A percentile compares a stretch with the other conserved stretches of the same genome.
Conservation (phyloP, 2,888 invertebrate genomes). For the Eupithecia vulgata region DNA sequence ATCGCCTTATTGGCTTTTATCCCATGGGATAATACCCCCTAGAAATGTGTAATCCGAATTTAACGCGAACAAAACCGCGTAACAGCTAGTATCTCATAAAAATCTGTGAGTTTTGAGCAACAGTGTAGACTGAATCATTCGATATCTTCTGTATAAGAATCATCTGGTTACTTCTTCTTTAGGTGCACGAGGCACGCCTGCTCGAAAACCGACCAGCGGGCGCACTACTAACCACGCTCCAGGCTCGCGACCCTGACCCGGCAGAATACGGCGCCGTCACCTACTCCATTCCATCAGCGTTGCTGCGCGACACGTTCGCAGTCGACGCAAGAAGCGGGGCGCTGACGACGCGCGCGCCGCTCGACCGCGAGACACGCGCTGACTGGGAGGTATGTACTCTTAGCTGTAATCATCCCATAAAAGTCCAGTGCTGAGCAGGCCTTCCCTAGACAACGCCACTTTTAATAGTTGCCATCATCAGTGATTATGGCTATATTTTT, state of each 20-base stretch:
- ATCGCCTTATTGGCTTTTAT: too few relatives aligned
- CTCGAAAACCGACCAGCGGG: slow-evolving; percentile 91
- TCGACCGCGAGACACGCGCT: slow-evolving; percentile 89
- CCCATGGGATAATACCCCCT: too few relatives aligned
- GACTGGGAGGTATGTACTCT: slow-evolving; percentile 59
- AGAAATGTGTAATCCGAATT: too few relatives aligned
- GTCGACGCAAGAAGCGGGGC: slow-evolving; percentile 89
- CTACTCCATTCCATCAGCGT: slow-evolving; percentile 91
- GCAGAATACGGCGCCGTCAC: slow-evolving; percentile 89
- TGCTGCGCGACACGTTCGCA: slow-evolving; percentile 88
- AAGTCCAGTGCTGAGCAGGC: too few relatives aligned
- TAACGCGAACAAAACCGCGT: too few relatives aligned
- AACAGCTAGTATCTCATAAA: too few relatives aligned
- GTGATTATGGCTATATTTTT: too few relatives aligned
- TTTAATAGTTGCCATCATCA: too few relatives aligned
- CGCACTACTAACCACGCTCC: slow-evolving; percentile 89
- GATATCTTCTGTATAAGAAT: not conserved
- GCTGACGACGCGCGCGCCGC: slow-evolving; percentile 86
- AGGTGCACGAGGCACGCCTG: slow-evolving; percentile 90
- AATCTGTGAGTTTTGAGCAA: not conserved
- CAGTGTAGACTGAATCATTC: not conserved
- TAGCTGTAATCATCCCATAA: not conserved
- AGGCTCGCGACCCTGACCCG: slow-evolving; percentile 92
- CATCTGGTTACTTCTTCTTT: not conserved
- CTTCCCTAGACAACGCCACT: too few relatives aligned